These are phyloP conservation scores for Xiphorhynchus elegans DNA, from an alignment of 2,113 vertebrate genomes.

Conservation along the genomic window DNA sequence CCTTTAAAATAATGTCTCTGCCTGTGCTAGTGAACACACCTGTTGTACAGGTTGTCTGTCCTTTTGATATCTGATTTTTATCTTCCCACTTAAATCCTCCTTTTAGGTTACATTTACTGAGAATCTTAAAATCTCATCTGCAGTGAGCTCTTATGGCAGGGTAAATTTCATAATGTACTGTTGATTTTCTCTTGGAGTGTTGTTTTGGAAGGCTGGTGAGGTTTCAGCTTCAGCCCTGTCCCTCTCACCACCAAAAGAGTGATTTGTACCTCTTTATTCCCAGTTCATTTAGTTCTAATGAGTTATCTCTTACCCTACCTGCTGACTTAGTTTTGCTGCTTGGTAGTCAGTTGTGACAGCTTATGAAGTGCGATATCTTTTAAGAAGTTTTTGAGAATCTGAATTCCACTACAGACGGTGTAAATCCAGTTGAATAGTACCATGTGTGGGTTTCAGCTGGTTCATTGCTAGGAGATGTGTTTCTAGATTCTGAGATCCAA, in stretches of 20 bases:
- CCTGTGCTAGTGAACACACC: neutral
- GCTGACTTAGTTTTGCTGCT: neutral
- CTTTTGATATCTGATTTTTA: neutral
- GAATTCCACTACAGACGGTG: neutral
- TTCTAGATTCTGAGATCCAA: neutral
- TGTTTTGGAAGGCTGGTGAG: neutral
- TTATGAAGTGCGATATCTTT: neutral
- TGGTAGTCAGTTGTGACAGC: neutral
- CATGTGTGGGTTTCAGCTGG: neutral
- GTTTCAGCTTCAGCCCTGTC: neutral
- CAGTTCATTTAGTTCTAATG: neutral
- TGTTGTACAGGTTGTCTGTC: neutral
- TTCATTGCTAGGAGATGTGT: neutral
- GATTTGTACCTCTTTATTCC: neutral
- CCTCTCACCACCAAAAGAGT: neutral
- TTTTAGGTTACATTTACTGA: neutral
- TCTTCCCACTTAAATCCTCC: neutral
- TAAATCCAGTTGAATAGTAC: neutral
- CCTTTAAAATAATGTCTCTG: neutral
- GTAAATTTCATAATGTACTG: neutral
- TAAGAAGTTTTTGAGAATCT: neutral
- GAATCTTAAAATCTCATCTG: conserved; percentile 5
- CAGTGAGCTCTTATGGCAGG: neutral
- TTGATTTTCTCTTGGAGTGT: neutral
- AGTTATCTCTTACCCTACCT: neutral